A percentile compares a stretch with the other conserved stretches of the same genome.
phyloP scores from a whole-genome alignment of 2,113 vertebrate species.

The Lynx canadensis region DNA sequence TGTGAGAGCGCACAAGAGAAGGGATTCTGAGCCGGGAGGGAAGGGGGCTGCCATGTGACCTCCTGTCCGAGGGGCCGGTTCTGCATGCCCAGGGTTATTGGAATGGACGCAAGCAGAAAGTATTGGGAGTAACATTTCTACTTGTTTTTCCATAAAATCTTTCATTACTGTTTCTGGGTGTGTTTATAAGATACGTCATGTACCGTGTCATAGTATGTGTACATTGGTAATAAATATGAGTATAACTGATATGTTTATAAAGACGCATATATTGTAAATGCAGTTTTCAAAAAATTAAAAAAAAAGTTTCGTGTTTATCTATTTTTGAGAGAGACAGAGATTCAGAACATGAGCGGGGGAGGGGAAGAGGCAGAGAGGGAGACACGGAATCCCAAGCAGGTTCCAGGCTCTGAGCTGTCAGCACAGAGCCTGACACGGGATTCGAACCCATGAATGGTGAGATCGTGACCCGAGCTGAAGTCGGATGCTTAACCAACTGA shows the following conservation, averaged over 20 bases:
- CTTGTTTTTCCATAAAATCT: neutral
- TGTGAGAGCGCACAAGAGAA: neutral
- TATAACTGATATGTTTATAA: neutral
- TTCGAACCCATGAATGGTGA: too few species aligned
- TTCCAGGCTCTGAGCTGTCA: too few species aligned
- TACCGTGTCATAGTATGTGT: neutral
- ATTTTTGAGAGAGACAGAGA: neutral
- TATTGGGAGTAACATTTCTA: neutral
- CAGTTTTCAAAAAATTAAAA: neutral
- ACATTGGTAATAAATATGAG: neutral
- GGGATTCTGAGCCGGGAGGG: neutral
- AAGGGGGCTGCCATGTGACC: fast-evolving
- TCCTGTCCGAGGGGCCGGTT: neutral
- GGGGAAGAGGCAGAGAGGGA: too few species aligned
- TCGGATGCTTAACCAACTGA: too few species aligned
- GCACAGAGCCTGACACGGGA: too few species aligned
- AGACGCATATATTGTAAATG: neutral
- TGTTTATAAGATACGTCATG: neutral
- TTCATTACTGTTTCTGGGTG: neutral
- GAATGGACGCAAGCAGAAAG: neutral
- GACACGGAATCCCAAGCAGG: too few species aligned
- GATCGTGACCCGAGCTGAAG: too few species aligned
- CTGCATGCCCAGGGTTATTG: neutral
- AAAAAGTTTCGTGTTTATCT: neutral
- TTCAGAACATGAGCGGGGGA: too few species aligned